These are phyloP conservation scores for Coluber constrictor DNA, from an alignment of 2,797 vertebrate species.

Conservation along the genomic window DNA sequence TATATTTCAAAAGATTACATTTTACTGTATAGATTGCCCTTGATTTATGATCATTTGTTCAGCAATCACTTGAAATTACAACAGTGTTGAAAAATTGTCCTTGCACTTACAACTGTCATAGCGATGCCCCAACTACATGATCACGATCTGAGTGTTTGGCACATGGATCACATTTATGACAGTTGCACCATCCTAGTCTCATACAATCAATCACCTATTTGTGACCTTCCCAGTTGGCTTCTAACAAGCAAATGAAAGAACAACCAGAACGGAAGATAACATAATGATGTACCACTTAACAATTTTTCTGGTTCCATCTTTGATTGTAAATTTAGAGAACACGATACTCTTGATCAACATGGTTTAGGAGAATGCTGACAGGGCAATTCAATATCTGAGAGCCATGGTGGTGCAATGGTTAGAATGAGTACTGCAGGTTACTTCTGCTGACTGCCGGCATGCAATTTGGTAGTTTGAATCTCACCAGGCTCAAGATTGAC, in stretches of 20 bases:
- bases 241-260: not conserved
- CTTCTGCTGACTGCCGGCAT: no score
- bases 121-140: not conserved
- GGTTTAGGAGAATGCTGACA: not conserved
- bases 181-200: not conserved
- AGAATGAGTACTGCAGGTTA: no score
- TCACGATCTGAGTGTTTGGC: not conserved
- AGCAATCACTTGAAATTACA: not conserved
- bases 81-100: not conserved
- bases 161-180: not conserved
- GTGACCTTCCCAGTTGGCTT: not conserved
- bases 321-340: not conserved
- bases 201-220: not conserved
- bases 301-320: not conserved
- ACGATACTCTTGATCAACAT: not conserved
- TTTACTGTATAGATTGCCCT: not conserved
- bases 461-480: no score
- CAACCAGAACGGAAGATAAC: not conserved
- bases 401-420: no score
- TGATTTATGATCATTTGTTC: not conserved
- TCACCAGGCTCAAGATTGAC: no score
- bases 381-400: not conserved
- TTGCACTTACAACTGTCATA: not conserved
- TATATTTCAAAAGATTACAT: not conserved
- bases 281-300: not conserved